A percentile compares a stretch with the other conserved stretches of the same genome.
phyloP scores from a whole-genome alignment of 2,113 vertebrate species.

The Brachypodius melanocephalos region DNA sequence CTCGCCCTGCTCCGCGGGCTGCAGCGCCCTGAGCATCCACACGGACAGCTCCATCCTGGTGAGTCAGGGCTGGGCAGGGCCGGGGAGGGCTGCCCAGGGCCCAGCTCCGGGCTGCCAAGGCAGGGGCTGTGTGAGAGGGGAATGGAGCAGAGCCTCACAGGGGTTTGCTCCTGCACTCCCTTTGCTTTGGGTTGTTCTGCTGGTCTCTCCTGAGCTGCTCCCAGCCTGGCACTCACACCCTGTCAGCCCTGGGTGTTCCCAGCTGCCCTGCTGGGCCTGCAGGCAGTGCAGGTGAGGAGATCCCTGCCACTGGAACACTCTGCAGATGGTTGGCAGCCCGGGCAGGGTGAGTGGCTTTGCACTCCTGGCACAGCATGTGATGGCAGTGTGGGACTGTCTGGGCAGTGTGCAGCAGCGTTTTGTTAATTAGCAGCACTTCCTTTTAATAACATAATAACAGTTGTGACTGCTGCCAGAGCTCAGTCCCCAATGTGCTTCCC shows the following conservation, averaged over 20 bases:
- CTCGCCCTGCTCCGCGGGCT: slow-evolving; percentile 84
- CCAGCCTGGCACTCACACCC: not conserved
- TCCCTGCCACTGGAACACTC: not conserved
- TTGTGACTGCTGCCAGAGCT: not conserved
- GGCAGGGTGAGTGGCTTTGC: not conserved
- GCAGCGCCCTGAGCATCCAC: not conserved
- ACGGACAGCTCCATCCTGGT: not conserved
- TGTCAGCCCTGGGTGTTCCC: fast-evolving
- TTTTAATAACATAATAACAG: not conserved
- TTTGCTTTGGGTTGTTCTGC: not conserved
- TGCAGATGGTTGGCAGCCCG: not conserved
- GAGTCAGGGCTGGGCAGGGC: not conserved
- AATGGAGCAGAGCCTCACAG: no score
- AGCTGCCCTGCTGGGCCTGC: not conserved
- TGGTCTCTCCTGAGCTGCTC: not conserved
- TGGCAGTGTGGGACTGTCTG: not conserved
- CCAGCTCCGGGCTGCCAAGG: not conserved
- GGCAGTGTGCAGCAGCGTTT: not conserved
- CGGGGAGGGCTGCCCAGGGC: not conserved
- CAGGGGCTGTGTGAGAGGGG: no score
- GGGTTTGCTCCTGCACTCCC: not conserved
- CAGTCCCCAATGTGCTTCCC: not conserved
- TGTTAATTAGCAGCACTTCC: not conserved
- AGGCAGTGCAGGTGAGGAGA: not conserved
- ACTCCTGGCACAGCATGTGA: not conserved